Conservation (phyloP, 1,140 invertebrate genomes). For the Stegodyphus dumicola region DNA sequence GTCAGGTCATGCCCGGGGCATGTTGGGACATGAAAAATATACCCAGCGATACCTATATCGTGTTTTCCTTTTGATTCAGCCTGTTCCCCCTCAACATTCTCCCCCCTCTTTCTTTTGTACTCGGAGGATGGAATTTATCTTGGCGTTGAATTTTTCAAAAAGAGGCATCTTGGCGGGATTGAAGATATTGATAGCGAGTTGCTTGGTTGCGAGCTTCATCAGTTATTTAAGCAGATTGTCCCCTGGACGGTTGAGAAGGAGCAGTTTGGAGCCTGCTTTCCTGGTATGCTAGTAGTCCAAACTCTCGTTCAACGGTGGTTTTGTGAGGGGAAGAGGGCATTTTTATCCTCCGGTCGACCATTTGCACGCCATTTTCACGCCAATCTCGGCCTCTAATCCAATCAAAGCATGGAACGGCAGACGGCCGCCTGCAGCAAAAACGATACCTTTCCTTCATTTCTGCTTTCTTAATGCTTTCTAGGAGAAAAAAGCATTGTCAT, state of each 20-base stretch:
- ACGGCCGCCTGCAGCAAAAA: conserved; percentile 26
- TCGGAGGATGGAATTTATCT: conserved; percentile 46
- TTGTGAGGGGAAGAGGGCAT: conserved; percentile 30
- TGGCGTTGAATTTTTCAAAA: conserved; percentile 60
- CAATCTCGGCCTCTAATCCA: conserved; percentile 60
- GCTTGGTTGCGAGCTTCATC: conserved; percentile 35
- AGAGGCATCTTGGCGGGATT: conserved; percentile 40
- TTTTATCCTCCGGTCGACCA: conserved; percentile 59
- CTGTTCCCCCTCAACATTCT: not conserved
- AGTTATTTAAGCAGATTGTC: conserved; percentile 59
- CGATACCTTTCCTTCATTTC: conserved; percentile 43
- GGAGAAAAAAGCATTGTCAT: conserved; percentile 44
- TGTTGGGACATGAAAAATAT: conserved; percentile 52
- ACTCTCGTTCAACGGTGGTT: conserved; percentile 24
- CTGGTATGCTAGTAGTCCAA: not conserved
- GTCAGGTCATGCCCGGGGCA: conserved; percentile 57
- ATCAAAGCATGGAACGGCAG: conserved; percentile 36
- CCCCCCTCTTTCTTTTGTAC: conserved; percentile 21
- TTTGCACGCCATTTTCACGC: conserved; percentile 61
- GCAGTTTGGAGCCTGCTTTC: not conserved
- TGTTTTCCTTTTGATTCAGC: not conserved
- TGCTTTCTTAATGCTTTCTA: conserved; percentile 33
- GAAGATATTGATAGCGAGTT: conserved; percentile 59
- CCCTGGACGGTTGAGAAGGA: conserved; percentile 43
- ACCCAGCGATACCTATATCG: conserved; percentile 15